Evolutionary conservation across 37 sponge, comb jelly and placozoan species (phyloP), one percentile per base, ranked within the genome.

Genomic region (Halichondria panicea): DNA sequence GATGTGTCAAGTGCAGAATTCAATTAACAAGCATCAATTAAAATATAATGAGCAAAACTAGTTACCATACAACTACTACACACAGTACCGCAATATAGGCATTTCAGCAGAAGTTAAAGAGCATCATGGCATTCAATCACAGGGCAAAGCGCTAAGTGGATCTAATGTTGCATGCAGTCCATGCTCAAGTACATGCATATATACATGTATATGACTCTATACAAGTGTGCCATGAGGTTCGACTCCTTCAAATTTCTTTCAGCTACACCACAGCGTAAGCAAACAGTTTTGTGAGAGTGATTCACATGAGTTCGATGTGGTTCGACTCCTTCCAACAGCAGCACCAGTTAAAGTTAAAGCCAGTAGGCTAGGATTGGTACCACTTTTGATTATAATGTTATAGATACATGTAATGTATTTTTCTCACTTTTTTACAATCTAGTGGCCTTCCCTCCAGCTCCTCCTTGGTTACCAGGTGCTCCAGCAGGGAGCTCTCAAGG

Each of bases 381-480:
- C n/a, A n/a, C n/a, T n/a, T n/a, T n/a, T n/a, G n/a, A n/a, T 48
- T 48, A 48, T 48, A 18, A 48, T 56, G 12, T 4, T 28, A 28
- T 9, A 13, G 36, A 33, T 57, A 57, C 63, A 70, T 70, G 40
- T 12, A 8, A 61, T 22, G 18, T 25, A 44, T 28, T 36, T 36
- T n/a, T 36, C 68, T 61, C 32, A 90, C 91, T 70, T 87, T 69
- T 18, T 41, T 75, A 55, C 94, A 93, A 43, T 77, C 69, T 32
- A 78, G 71, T 33, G 87, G 88, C 70, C 53, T 78, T 40, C 91
- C 46, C 66, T 93, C 94, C 43, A 89, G 68, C 3, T 93, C 81
- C 4, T 76, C 65, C 41, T 62, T 9, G 1, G 56, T 59, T 45
- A 72, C 74, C 24, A 82, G 75, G 2, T 63, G 15, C 0, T 52